Evolutionary conservation across 2,888 invertebrate genomes (phyloP).

Genomic region (Smittia aterrima): DNA sequence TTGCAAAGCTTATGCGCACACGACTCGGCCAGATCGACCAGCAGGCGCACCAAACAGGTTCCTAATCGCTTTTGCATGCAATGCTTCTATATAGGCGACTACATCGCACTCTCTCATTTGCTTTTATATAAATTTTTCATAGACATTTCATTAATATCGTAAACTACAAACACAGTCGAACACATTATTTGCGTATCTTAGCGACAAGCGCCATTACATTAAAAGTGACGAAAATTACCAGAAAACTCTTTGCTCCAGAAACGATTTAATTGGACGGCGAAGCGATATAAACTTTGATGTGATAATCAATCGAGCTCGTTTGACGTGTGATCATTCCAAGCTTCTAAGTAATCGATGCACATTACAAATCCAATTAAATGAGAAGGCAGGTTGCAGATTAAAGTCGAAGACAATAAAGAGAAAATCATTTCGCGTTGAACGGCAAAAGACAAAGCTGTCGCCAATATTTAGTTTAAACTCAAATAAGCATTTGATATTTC

Average conservation of each 20-base stretch:
- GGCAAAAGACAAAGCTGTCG: background rate
- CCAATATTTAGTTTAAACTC: background rate
- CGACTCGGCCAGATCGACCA: background rate
- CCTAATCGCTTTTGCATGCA: background rate
- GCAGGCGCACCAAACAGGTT: background rate
- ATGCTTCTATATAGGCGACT: background rate
- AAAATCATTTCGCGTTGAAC: background rate
- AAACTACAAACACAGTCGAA: background rate
- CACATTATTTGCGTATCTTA: background rate
- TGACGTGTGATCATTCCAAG: background rate
- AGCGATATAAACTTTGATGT: background rate
- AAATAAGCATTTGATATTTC: background rate
- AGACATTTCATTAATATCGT: constrained; percentile 7
- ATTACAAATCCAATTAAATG: background rate
- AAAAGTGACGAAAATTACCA: background rate
- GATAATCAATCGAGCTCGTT: background rate
- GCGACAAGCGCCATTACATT: no score
- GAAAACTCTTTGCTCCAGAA: background rate
- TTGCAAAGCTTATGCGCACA: background rate
- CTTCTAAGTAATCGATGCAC: background rate
- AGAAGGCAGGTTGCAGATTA: background rate
- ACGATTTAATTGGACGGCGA: background rate
- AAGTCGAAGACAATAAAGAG: background rate
- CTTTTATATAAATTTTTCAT: background rate
- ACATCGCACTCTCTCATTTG: background rate